Evolutionary conservation across 2,888 invertebrate genomes (phyloP), one percentile per base, ranked within the genome.

Genomic region (Bibio marci): DNA sequence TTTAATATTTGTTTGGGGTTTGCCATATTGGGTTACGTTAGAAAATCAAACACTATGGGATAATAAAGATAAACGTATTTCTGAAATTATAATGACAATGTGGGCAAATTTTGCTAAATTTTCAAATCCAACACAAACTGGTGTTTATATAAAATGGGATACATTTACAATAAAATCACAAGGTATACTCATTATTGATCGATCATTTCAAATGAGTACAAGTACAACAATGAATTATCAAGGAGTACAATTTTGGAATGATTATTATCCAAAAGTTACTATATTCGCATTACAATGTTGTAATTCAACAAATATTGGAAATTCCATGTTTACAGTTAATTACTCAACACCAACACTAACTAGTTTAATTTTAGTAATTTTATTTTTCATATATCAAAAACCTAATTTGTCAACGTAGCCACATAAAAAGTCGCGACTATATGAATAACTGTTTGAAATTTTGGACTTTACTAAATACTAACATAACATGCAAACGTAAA

Each of bases 241-340:
- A 51, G 74, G 80, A 17, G 71, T 83, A 45, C 75, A 77, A 44
- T 86, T 86, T 60, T 86, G 86, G 86, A 81, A 82, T 48, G 74
- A 79, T 44, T 82, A 82, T 55, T 86, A 80, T 54, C 85, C 85
- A 0, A 76, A 71, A 58, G 73, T 85, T 30, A 61, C 80, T 11
- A 71, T 73, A 50, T 73, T 79, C 44, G 76, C 81, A 1, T 73
- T 72, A 4, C 73, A 75, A 50, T 85, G 85, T 53, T 86, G 85
- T 51, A 80, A 80, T 53, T 67, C 67, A 43, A 58, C 58, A 13
- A 55, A 56, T 43, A 43, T 44, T 25, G 53, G 39, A 6, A 22
- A 22, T 22, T 22, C 22, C 4, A 22, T 22, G 22, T 22, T 22
- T 22, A 22, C 22, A 4, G 22, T 22, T 22, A 28, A n/a, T 28